Base-by-base conservation (phyloP, 2,797 vertebrate genomes). In the Linurgus olivaceus region DNA sequence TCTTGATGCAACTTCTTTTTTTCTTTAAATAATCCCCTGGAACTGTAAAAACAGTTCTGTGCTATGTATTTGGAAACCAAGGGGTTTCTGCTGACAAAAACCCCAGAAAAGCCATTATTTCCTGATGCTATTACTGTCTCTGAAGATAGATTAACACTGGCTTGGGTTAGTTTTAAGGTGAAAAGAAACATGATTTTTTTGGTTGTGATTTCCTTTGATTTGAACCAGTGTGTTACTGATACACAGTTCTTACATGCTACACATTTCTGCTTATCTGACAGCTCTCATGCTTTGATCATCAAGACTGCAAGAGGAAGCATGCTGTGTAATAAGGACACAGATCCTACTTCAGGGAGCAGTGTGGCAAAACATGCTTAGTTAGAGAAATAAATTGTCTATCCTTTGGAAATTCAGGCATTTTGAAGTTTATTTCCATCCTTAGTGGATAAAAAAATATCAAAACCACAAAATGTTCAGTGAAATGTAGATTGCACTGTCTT, bases 11-110 rank as follows among this genome's bases (percentile, higher is more conserved):
- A 88, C 52, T 87, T 42, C 55, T 25, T 77, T 77, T 83, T 84
- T 87, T n/a, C 80, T 85, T 82, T 40, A 89, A 95, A 71, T 94
- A 91, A 95, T 86, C 87, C 84, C 54, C 74, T 47, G 13, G 44
- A 89, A 75, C 61, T 62, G 50, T 71, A 76, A 95, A 84, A 92
- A 59, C 35, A 33, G 21, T 61, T 71, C 45, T 77, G 45, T 65
- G 45, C 65, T 67, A 21, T 33, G 10, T 24, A 65, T 67, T 67
- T 87, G 59, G 55, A 92, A 35, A 67, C n/a, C 26, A 57, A 80
- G 31, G 38, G 29, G 13, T 76, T 92, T 78, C 51, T 59, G 52
- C 40, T 24, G 37, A 73, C n/a, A 93, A 79, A 89, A 94, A 61
- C 63, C 57, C 14, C 1, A 0, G 12, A 78, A 86, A 90, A 90